Percentiles rank a stretch among this genome's conserved stretches.
phyloP scores from a whole-genome alignment of 2,888 invertebrate species.

The Cyrtodaria siliqua region DNA sequence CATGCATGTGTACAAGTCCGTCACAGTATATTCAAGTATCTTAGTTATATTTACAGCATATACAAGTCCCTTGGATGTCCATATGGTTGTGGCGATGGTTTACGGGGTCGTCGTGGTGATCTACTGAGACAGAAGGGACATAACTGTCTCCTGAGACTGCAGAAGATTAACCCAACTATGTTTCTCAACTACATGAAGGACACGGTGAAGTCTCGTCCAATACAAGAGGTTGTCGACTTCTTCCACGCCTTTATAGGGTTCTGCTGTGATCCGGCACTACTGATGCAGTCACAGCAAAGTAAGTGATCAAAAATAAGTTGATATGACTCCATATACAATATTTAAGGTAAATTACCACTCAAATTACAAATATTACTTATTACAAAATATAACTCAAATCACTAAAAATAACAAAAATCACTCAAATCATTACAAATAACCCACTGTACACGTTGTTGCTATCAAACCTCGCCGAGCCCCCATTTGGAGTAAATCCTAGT shows the following conservation, averaged over 20 bases:
- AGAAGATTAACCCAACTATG: slow-evolving; percentile 89
- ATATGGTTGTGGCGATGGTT: slow-evolving; percentile 95
- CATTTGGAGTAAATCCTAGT: too few relatives aligned
- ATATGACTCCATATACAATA: too few relatives aligned
- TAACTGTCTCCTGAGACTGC: slow-evolving; percentile 91
- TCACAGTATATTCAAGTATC: too few relatives aligned
- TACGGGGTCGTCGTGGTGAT: slow-evolving; percentile 82
- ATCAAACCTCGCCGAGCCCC: too few relatives aligned
- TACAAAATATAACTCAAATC: too few relatives aligned
- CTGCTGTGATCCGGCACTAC: slow-evolving; percentile 92
- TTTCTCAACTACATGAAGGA: slow-evolving; percentile 90
- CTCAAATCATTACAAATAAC: too few relatives aligned
- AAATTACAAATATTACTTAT: too few relatives aligned
- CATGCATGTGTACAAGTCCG: too few relatives aligned
- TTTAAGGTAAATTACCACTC: too few relatives aligned
- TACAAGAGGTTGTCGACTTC: slow-evolving; percentile 95
- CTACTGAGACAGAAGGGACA: slow-evolving; percentile 92
- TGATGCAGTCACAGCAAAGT: slow-evolving; percentile 75
- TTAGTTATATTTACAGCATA: slow-evolving; percentile 88
- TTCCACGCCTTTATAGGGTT: slow-evolving; percentile 98
- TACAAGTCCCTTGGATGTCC: slow-evolving; percentile 97
- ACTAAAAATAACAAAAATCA: too few relatives aligned
- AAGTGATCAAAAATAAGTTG: too few relatives aligned
- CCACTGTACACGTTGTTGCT: too few relatives aligned
- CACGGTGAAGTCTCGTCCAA: slow-evolving; percentile 90